These are phyloP conservation scores for Seriola dumerili DNA, from an alignment of 2,113 vertebrate species.

Conservation along the genomic window DNA sequence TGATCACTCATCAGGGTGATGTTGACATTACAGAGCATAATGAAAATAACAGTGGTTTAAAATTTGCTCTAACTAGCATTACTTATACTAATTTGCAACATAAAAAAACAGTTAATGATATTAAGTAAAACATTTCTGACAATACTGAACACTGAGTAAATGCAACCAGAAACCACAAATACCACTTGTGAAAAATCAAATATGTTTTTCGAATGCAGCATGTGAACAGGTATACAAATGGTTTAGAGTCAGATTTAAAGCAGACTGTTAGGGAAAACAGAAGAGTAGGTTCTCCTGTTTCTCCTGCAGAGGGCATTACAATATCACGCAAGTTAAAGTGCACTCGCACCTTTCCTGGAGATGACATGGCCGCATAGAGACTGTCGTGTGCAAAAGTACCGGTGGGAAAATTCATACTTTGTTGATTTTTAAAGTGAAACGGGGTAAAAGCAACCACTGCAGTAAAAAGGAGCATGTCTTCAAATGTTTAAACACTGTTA, in stretches of 20 bases:
- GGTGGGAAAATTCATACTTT: too few species aligned
- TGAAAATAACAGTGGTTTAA: conserved; percentile 9
- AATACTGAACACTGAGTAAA: too few species aligned
- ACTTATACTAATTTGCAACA: conserved; percentile 3
- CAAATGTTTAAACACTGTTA: too few species aligned
- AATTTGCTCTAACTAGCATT: not conserved
- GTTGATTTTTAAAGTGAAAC: too few species aligned
- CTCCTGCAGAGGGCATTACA: conserved; percentile 64
- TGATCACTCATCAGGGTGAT: conserved; percentile 11
- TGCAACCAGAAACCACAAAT: not conserved
- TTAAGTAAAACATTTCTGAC: too few species aligned
- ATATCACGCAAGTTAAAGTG: conserved; percentile 32
- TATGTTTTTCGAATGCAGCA: not conserved
- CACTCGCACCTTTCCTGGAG: not conserved
- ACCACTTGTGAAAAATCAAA: not conserved
- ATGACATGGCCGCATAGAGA: not conserved
- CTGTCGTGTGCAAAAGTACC: not conserved
- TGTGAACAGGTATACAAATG: not conserved
- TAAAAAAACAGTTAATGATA: not conserved
- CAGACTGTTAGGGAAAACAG: not conserved
- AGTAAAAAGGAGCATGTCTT: too few species aligned
- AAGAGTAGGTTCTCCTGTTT: conserved; percentile 12
- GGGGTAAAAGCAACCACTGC: too few species aligned
- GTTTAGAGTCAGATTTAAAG: not conserved
- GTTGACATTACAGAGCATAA: not conserved